Conservation (phyloP, 2,113 vertebrate genomes). For the Sylvilagus bachmani region DNA sequence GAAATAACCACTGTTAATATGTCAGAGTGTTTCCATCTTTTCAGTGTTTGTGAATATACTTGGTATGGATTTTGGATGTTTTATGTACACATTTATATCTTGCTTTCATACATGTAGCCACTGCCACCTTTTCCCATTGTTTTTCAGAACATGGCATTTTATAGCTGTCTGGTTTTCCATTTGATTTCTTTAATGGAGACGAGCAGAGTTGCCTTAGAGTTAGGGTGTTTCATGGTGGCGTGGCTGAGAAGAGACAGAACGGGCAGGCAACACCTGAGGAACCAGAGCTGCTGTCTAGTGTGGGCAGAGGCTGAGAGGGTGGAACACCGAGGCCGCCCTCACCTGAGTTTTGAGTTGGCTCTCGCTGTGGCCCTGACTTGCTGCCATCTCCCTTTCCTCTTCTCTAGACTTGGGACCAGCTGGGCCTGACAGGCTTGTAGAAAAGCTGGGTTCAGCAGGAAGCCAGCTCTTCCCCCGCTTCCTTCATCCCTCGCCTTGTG, state of each 20-base stretch:
- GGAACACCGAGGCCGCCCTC: background rate
- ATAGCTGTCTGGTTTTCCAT: background rate
- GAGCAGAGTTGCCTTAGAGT: background rate
- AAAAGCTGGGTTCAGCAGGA: conserved; percentile 11
- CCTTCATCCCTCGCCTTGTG: background rate
- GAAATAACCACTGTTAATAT: background rate
- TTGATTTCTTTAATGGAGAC: background rate
- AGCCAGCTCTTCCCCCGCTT: background rate
- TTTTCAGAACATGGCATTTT: conserved; percentile 39
- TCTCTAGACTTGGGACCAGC: background rate
- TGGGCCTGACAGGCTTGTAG: background rate
- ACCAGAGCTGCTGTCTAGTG: background rate
- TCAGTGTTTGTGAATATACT: background rate
- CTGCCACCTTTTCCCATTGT: background rate
- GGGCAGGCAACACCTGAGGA: background rate
- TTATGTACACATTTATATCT: background rate
- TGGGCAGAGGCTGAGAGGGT: background rate
- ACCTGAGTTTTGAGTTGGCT: background rate
- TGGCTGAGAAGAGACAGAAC: background rate
- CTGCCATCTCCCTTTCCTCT: background rate
- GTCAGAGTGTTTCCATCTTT: background rate
- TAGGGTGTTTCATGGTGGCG: background rate
- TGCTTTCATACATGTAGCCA: background rate
- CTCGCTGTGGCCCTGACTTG: background rate
- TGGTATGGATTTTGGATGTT: background rate